Conservation (phyloP, 2,113 vertebrate genomes). For the Arenaria interpres region DNA sequence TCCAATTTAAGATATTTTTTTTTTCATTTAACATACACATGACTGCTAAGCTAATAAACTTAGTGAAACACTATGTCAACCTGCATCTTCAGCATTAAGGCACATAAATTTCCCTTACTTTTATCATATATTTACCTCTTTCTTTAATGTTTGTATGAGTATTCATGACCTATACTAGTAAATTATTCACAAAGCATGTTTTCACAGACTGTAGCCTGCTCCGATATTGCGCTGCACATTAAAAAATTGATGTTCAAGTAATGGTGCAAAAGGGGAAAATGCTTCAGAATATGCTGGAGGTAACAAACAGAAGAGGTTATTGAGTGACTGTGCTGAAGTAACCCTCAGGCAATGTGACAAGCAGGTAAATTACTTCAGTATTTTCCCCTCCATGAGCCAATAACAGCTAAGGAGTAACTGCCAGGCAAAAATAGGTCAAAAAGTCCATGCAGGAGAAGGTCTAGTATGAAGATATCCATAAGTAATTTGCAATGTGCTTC, state of each 20-base stretch:
- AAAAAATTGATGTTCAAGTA: constrained; percentile 38
- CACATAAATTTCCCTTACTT: neutral
- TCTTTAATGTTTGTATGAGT: constrained; percentile 10
- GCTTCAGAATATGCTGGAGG: neutral
- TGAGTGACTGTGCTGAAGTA: neutral
- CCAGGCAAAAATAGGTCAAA: neutral
- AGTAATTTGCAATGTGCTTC: neutral
- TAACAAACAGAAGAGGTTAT: constrained; percentile 45
- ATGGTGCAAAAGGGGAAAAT: neutral
- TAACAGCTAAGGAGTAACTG: neutral
- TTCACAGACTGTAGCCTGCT: neutral
- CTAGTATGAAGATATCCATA: neutral
- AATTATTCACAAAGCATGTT: constrained; percentile 47
- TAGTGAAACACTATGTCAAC: neutral
- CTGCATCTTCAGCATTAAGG: constrained; percentile 1
- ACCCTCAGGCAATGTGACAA: constrained; percentile 10
- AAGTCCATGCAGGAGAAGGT: neutral
- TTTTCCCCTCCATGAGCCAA: neutral
- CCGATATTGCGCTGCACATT: constrained; percentile 20
- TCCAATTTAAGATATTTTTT: neutral
- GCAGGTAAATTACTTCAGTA: neutral
- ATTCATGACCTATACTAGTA: neutral
- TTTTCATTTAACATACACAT: neutral
- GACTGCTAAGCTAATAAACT: constrained; percentile 5
- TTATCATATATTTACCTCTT: constrained; percentile 12